A percentile compares a stretch with the other conserved stretches of the same genome.
Evolutionary conservation across 2,797 vertebrate genomes (phyloP).

Genomic region (Lepilemur ruficaudatus): DNA sequence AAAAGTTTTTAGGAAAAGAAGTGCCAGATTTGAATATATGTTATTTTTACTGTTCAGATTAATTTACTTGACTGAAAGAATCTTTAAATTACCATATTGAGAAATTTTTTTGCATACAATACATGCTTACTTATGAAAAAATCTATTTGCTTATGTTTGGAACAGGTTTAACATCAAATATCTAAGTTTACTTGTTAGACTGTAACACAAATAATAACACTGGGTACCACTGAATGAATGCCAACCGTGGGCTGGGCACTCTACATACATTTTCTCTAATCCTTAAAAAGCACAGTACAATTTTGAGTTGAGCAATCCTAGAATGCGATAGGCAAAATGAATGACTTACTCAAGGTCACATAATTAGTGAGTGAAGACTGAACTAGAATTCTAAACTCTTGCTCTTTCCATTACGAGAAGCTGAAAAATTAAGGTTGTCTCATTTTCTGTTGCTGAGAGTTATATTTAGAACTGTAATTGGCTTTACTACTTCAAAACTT

Average conservation of each 20-base stretch:
- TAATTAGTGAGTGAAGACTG: background rate
- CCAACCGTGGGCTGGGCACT: background rate
- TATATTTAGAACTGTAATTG: conserved; percentile 58
- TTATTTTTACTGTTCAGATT: conserved; percentile 19
- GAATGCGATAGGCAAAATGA: background rate
- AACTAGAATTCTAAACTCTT: background rate
- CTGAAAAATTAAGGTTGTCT: background rate
- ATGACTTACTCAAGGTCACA: background rate
- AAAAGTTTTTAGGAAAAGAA: background rate
- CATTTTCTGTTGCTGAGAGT: conserved; percentile 36
- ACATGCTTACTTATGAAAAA: background rate
- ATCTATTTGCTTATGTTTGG: background rate
- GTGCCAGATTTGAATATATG: background rate
- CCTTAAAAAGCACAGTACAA: background rate
- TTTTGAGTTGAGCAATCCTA: background rate
- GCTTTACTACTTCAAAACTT: conserved; percentile 54
- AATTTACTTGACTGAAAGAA: conserved; percentile 9
- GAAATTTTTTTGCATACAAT: background rate
- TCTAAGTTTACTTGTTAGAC: background rate
- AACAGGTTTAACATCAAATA: background rate
- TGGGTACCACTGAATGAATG: background rate
- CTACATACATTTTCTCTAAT: background rate
- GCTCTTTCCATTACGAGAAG: background rate
- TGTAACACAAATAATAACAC: background rate
- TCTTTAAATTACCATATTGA: conserved; percentile 21